phyloP scores from a whole-genome alignment of 2,888 invertebrate species.

The Drosophila limbata region DNA sequence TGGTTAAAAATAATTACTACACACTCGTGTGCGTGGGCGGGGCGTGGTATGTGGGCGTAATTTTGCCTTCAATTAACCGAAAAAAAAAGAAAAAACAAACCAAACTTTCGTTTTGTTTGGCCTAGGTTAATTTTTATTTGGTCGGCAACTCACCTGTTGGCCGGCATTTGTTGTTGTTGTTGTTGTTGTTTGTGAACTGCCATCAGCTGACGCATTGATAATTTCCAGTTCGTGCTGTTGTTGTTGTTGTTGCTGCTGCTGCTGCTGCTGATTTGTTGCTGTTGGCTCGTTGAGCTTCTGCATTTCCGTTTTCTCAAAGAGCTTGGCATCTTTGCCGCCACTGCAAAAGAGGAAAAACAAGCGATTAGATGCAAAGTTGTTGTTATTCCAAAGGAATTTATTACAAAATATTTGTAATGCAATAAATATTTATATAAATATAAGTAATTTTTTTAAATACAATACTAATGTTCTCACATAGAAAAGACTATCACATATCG shows the following conservation, averaged over 20 bases:
- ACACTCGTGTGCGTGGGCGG: conserved; percentile 10
- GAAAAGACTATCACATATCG: background rate
- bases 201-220: conserved; percentile 53
- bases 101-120: conserved; percentile 45
- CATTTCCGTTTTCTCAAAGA: conserved; percentile 69
- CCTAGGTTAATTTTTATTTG: conserved; percentile 36
- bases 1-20: conserved; percentile 19
- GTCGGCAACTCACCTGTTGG: conserved; percentile 25
- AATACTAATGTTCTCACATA: background rate
- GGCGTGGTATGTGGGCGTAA: conserved; percentile 2
- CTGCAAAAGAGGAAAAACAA: conserved; percentile 40
- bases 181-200: conserved; percentile 27
- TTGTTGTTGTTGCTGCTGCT: conserved; percentile 27
- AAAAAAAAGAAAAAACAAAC: background rate
- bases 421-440: background rate
- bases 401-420: too few species aligned
- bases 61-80: conserved; percentile 15
- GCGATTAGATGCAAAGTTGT: background rate
- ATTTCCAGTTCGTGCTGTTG: conserved; percentile 45
- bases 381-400: too few species aligned
- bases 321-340: conserved; percentile 75
- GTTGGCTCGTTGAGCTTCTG: conserved; percentile 63
- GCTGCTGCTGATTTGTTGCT: conserved; percentile 28
- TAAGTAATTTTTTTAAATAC: background rate
- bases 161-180: conserved; percentile 57